Base-by-base conservation (phyloP, 2,888 invertebrate genomes). In the Pasiphila rectangulata region DNA sequence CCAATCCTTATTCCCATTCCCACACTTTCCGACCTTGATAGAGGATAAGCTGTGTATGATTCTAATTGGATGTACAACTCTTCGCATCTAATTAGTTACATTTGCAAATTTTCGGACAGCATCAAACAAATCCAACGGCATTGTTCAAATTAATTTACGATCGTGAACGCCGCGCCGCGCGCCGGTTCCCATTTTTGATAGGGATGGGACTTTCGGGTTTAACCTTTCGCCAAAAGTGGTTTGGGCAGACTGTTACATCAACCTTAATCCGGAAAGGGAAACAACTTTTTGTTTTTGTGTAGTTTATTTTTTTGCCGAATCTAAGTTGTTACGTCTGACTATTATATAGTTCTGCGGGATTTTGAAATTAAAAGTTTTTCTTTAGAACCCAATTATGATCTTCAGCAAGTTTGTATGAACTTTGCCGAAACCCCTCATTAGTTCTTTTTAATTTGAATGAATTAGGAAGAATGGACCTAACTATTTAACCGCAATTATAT, bases 101-200 rank as follows among this genome's bases (percentile, higher is more conserved):
- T 58, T 58, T 51, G 56, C 50, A 49, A 55, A 48, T 47, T 48
- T 63, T 57, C 64, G 55, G 63, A 60, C 55, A 57, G 56, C 42
- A 44, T 67, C 67, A 53, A 63, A 64, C 60, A 59, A 65, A 64
- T 49, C 46, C 57, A 59, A 49, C 53, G 57, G 59, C 67, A 63
- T 66, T 69, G 70, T 69, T 69, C 60, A 41, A 68, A 68, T 65
- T 59, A 67, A 69, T 73, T 76, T 71, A 74, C 56, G 67, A 67
- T 54, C 54, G 47, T 57, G 59, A 54, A 54, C 54, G 46, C 55
- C 52, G 54, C 52, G 63, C 56, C 44, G 59, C 52, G 53, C 54
- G 46, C 55, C 52, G 54, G 53, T 63, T 56, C 44, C 54, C 56
- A 60, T 57, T 61, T 45, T 24, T 21, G 15, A 10, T 44, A 49